Percentiles rank a stretch among this genome's conserved stretches.
These are phyloP conservation scores for Phymanthus crucifer DNA, from an alignment of 92 coral and sea anemone species.

Conservation along the genomic window DNA sequence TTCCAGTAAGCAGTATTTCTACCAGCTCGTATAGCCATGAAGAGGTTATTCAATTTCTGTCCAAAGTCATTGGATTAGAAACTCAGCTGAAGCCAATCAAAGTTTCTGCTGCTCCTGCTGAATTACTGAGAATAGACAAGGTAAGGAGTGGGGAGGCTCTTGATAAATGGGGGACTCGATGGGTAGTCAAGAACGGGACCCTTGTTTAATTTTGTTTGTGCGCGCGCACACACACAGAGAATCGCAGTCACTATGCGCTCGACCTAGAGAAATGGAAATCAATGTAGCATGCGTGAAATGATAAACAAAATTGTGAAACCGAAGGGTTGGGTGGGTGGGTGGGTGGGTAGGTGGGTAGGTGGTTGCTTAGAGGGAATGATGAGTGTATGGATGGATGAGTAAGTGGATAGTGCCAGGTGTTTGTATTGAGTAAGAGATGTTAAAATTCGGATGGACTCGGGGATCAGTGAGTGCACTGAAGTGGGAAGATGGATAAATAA, in stretches of 20 bases:
- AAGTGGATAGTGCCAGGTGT: too few species aligned
- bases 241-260: too few species aligned
- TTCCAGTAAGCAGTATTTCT: constrained; percentile 61
- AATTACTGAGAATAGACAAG: constrained; percentile 85
- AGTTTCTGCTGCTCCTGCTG: constrained; percentile 74
- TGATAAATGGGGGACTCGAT: not conserved
- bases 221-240: too few species aligned
- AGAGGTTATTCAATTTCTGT: constrained; percentile 69
- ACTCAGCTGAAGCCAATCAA: constrained; percentile 57
- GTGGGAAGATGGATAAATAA: not conserved
- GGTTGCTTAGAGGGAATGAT: too few species aligned
- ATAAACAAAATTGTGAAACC: too few species aligned
- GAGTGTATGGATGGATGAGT: too few species aligned
- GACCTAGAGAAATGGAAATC: too few species aligned
- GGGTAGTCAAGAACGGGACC: not conserved
- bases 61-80: constrained; percentile 54
- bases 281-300: too few species aligned
- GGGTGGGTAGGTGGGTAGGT: not conserved
- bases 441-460: not conserved
- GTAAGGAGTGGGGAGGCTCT: constrained; percentile 32
- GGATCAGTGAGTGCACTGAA: not conserved
- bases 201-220: too few species aligned
- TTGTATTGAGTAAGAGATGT: not conserved
- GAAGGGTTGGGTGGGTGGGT: not conserved
- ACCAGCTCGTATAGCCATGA: constrained; percentile 59